A percentile compares a stretch with the other conserved stretches of the same genome.
Evolutionary conservation across 2,113 vertebrate genomes (phyloP).

Genomic region (Pyrgilauda ruficollis): DNA sequence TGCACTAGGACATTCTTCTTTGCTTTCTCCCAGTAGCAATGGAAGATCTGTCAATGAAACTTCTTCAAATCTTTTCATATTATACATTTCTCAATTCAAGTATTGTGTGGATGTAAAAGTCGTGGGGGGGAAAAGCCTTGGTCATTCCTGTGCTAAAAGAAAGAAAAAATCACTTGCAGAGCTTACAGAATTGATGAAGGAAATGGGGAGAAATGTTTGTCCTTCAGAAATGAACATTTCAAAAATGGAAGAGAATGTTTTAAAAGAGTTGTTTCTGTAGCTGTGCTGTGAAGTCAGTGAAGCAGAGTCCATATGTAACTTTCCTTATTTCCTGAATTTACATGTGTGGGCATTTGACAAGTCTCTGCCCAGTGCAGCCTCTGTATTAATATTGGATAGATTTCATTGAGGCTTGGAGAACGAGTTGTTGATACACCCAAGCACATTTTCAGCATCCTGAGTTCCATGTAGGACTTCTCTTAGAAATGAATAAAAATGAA

Average conservation of each 20-base stretch:
- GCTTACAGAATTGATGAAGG: neutral
- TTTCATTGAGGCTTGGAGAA: neutral
- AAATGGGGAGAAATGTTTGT: neutral
- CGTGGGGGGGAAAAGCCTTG: neutral
- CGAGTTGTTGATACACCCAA: neutral
- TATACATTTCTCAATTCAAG: neutral
- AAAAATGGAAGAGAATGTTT: neutral
- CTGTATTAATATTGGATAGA: neutral
- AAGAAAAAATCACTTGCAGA: neutral
- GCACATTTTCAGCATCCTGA: neutral
- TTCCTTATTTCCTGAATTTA: neutral
- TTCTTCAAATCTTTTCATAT: neutral
- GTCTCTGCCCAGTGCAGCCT: neutral
- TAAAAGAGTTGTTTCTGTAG: neutral
- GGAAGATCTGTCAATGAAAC: neutral
- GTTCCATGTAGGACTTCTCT: neutral
- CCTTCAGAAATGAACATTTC: neutral
- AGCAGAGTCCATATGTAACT: neutral
- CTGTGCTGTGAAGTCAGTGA: neutral
- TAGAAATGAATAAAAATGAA: neutral
- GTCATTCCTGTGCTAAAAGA: neutral
- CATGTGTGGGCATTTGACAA: neutral
- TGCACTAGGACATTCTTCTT: neutral
- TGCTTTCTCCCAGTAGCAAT: neutral
- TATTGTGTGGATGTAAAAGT: neutral